Conservation (phyloP, 2,888 invertebrate species). For the Poecilus cupreus region DNA sequence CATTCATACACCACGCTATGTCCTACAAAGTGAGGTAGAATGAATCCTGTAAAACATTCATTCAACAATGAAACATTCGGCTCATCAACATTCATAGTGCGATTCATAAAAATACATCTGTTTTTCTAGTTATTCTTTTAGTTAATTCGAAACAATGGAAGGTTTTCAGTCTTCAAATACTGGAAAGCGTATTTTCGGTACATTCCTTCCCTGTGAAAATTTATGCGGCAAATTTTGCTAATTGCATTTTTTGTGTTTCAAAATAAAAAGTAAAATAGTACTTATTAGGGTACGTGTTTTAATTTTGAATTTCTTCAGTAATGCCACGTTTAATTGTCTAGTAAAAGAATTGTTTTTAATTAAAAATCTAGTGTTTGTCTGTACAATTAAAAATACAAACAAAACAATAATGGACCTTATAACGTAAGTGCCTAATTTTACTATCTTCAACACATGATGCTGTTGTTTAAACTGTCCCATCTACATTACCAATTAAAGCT, state of each 20-base stretch:
- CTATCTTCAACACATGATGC: slow-evolving; percentile 51
- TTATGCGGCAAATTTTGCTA: neutral
- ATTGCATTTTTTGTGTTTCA: neutral
- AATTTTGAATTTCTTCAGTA: slow-evolving; percentile 25
- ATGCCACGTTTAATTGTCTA: slow-evolving; percentile 29
- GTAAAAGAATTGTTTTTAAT: slow-evolving; percentile 38
- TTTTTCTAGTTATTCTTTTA: too few species aligned
- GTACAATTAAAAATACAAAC: slow-evolving; percentile 41
- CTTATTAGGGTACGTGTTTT: slow-evolving; percentile 21
- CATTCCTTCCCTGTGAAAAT: neutral
- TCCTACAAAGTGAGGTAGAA: too few species aligned
- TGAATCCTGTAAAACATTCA: too few species aligned
- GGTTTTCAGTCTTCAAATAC: neutral
- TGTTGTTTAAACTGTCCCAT: slow-evolving; percentile 22
- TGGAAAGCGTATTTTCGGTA: neutral
- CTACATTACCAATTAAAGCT: slow-evolving; percentile 44
- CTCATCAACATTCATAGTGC: too few species aligned
- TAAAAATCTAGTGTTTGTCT: slow-evolving; percentile 32
- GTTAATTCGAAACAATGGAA: too few species aligned
- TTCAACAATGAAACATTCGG: too few species aligned
- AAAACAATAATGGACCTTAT: slow-evolving; percentile 23
- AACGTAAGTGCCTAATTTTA: slow-evolving; percentile 39
- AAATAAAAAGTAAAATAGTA: slow-evolving; percentile 25
- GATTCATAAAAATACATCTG: too few species aligned
- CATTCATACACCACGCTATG: too few species aligned